Conservation (phyloP, 2,797 vertebrate species). For the Lutjanus campechanus region DNA sequence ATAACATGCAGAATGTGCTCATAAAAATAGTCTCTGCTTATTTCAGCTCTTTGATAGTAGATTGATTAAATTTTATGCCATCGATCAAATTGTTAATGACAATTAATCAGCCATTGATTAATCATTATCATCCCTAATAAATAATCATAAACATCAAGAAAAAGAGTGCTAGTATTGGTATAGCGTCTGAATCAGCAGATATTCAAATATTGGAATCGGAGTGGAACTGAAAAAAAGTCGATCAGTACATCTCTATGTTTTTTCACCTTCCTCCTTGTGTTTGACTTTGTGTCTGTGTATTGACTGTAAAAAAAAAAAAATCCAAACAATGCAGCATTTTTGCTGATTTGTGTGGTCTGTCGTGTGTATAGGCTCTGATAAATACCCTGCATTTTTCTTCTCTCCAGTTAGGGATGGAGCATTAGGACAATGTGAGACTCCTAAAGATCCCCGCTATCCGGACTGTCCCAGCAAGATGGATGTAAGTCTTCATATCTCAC, state of each 20-base stretch:
- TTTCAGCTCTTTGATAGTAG: too few species aligned
- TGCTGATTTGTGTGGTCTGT: slow-evolving; percentile 24
- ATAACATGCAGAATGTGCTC: too few species aligned
- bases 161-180: too few species aligned
- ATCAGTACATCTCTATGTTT: not conserved
- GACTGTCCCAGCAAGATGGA: slow-evolving; percentile 96
- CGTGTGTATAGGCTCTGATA: slow-evolving; percentile 30
- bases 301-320: not conserved
- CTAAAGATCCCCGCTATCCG: slow-evolving; percentile 93
- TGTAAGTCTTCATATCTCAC: slow-evolving; percentile 84
- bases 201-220: too few species aligned
- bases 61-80: too few species aligned
- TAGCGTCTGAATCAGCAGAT: too few species aligned
- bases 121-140: too few species aligned
- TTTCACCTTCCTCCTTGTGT: slow-evolving; percentile 13
- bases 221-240: too few species aligned
- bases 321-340: not conserved
- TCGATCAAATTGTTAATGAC: too few species aligned
- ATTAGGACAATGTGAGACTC: slow-evolving; percentile 92
- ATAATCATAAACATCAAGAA: too few species aligned
- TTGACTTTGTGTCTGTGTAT: slow-evolving; percentile 2
- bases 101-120: too few species aligned
- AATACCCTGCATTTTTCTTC: slow-evolving; percentile 38
- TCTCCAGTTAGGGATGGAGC: slow-evolving; percentile 87
- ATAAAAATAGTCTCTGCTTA: too few species aligned